Evolutionary conservation across 2,888 invertebrate genomes (phyloP), one percentile per base, ranked within the genome.

Genomic region (Germaria angustata): DNA sequence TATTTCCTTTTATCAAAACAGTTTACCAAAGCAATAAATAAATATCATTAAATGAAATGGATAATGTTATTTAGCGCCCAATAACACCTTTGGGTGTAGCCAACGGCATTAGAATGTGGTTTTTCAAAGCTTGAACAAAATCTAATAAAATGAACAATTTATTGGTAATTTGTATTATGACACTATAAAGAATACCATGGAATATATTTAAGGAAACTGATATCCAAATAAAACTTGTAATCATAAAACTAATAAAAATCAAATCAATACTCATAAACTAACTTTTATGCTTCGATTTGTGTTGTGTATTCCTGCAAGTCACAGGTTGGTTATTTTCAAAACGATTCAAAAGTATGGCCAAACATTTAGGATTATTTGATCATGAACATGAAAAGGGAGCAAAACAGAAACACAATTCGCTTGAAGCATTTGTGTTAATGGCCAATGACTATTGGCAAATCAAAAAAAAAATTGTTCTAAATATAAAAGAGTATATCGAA

Each of bases 1-100:
- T 13, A 13, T 20, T 24, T 22, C 22, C 8, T 22, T 49, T 20
- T 22, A 6, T 11, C 11, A 20, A 7, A 22, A 1, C 9, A 4
- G 9, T 13, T 3, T 15, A 51, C 13, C 1, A 13, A 2, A 39
- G 36, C 53, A 32, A 28, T 39, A 69, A 69, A 44, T 69, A 22
- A 44, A 39, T 13, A 17, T n/a, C 28, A 68, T 68, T 39, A 39
- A 71, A 46, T 24, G 34, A 57, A 71, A 57, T 46, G 32, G 44
- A 57, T 46, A 71, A 57, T 57, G 34, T 57, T 57, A 20, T 71
- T 71, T 46, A 71, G 57, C 8, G 57, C 15, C 55, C 57, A 32
- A 57, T 24, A 57, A 17, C 71, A 46, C 71, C 57, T 71, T 57
- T 46, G 71, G 71, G 71, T 57, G 32, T 71, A 57, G n/a, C 41